These are phyloP conservation scores for Archivesica marissinica DNA, from an alignment of 1,140 invertebrate genomes.

Conservation along the genomic window DNA sequence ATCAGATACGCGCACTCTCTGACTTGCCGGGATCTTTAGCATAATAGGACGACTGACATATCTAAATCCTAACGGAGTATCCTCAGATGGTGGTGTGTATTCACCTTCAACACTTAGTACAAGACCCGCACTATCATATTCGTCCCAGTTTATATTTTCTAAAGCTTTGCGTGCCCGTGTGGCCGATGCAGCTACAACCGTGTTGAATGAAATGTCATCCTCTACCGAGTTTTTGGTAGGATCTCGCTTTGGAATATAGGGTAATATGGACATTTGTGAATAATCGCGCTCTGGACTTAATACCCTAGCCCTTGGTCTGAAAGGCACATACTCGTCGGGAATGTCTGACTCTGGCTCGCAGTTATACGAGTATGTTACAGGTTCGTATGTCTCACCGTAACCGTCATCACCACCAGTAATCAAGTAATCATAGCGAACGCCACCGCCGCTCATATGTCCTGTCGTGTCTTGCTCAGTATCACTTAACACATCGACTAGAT, in stretches of 20 bases:
- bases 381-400: neutral
- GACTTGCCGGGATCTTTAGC: constrained; percentile 66
- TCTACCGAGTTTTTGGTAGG: constrained; percentile 33
- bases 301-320: constrained; percentile 37
- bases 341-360: constrained; percentile 38
- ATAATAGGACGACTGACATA: constrained; percentile 68
- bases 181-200: constrained; percentile 66
- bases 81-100: constrained; percentile 61
- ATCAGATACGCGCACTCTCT: constrained; percentile 29
- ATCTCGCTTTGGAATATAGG: constrained; percentile 45
- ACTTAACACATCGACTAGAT: constrained; percentile 39
- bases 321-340: constrained; percentile 62
- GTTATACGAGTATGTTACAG: constrained; percentile 23
- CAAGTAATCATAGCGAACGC: neutral
- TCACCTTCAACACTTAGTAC: constrained; percentile 72
- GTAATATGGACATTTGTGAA: constrained; percentile 52
- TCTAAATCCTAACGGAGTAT: constrained; percentile 64
- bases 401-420: neutral
- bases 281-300: constrained; percentile 49
- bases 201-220: constrained; percentile 67
- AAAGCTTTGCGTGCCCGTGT: constrained; percentile 65
- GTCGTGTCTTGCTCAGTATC: constrained; percentile 13
- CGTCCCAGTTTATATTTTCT: constrained; percentile 62
- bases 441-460: neutral
- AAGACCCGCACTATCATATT: constrained; percentile 68